Base-by-base conservation (phyloP, 23 tunicate species). In the Ciona savignyi region DNA sequence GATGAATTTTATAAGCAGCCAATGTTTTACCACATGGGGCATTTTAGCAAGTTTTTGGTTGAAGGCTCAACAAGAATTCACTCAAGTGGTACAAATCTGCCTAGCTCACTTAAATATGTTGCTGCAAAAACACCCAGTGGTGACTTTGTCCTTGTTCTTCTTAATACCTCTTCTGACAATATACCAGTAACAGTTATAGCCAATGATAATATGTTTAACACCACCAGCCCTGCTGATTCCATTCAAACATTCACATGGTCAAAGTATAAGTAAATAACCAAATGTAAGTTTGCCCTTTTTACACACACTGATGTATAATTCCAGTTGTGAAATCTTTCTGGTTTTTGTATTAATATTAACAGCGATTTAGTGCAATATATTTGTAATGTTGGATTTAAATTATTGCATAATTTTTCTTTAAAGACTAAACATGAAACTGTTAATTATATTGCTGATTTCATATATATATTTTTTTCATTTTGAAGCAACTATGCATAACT, bases 1-100 rank as follows among this genome's bases (percentile, higher is more conserved):
- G 96, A 89, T 67, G 99, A 95, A 70, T 95, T 95, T 31, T 95
- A 95, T 70, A 88, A 88, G 68, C 93, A 84, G 31, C 99, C 99
- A 0, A 88, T 85, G 91, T 95, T 74, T 80, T 95, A 95, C 63
- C 99, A 95, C 72, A 62, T 95, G 72, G 91, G 86, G 1, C 99
- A 95, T 77, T 95, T 95, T 72, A 89, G 96, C 63, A 85, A 85
- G 62, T 95, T 89, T 77, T 9, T 95, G 51, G 73, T 76, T 32
- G 87, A 90, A 66, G 84, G 81, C 66, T 83, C 92, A 0, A 73
- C 63, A 1, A 51, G 83, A 35, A 56, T 95, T 51, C 73, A 83
- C 4, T 83, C 83, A 19, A 30, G 65, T 11, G n/a, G 73, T 19
- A 26, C 32, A 20, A 4, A 74, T 21, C 32, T 30, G 1, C 29